phyloP scores from a whole-genome alignment of 1,140 invertebrate genomes.

The Formica selysi region DNA sequence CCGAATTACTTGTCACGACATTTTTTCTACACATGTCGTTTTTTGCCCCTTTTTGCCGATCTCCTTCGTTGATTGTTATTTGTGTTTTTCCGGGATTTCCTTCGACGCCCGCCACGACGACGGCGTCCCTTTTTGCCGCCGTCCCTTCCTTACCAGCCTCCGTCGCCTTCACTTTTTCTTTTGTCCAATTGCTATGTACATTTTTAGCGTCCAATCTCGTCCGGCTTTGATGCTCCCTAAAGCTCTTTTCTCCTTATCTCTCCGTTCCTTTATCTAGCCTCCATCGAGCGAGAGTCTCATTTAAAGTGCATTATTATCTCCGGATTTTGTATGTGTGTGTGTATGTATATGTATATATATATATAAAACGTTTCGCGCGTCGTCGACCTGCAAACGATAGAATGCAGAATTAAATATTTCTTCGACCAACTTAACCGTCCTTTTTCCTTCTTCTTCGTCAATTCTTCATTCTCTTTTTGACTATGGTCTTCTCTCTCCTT shows the following conservation, averaged over 20 bases:
- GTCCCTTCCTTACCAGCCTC: constrained; percentile 1
- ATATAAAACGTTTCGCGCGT: constrained; percentile 3
- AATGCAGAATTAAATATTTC: constrained; percentile 63
- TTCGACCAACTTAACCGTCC: constrained; percentile 6
- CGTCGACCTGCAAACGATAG: constrained; percentile 21
- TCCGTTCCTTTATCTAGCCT: constrained; percentile 46
- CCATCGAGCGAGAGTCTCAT: constrained; percentile 55
- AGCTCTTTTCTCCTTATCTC: constrained; percentile 62
- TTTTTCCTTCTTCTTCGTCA: constrained; percentile 30
- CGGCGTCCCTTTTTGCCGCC: constrained; percentile 32
- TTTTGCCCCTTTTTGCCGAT: constrained; percentile 4
- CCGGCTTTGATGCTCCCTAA: constrained; percentile 60
- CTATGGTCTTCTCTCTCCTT: constrained; percentile 29
- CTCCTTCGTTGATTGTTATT: constrained; percentile 57
- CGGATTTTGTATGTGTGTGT: constrained; percentile 20
- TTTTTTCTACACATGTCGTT: constrained; percentile 1
- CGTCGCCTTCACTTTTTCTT: constrained; percentile 36
- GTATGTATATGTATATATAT: constrained; percentile 29
- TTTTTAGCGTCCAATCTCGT: constrained; percentile 64
- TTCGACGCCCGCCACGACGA: constrained; percentile 45
- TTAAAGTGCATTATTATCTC: constrained; percentile 62
- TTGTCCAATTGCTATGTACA: constrained; percentile 64
- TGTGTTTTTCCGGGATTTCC: constrained; percentile 55
- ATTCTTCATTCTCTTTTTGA: constrained; percentile 46
- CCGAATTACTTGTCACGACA: constrained; percentile 55